Conservation (phyloP, 1,140 invertebrate genomes). For the Pantala flavescens region DNA sequence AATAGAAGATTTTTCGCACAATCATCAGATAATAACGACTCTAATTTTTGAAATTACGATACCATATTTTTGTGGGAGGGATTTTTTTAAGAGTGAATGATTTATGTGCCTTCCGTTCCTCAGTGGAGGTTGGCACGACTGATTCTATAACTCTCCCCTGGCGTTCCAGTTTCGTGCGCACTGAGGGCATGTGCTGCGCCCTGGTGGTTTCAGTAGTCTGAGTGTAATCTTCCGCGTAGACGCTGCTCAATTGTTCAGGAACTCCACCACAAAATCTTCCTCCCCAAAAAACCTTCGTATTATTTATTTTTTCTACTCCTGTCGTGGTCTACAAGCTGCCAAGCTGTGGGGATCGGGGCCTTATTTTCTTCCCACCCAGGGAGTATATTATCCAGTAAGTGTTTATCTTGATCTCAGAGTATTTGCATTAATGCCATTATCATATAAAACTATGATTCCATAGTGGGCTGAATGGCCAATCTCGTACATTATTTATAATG, state of each 20-base stretch:
- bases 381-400: constrained; percentile 89
- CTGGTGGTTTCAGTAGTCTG: neutral
- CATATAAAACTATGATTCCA: no score
- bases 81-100: neutral
- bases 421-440: no score
- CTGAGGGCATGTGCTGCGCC: neutral
- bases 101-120: neutral
- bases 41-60: no score
- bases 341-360: constrained; percentile 88
- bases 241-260: constrained; percentile 4
- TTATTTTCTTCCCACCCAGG: constrained; percentile 84
- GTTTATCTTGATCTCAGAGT: neutral
- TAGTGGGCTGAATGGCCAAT: no score
- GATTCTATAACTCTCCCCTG: neutral
- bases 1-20: no score
- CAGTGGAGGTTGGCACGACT: neutral
- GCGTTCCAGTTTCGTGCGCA: constrained; percentile 6
- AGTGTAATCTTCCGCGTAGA: neutral
- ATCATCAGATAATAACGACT: no score
- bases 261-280: neutral
- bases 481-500: no score
- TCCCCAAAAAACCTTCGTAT: neutral
- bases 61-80: no score
- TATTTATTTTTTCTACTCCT: neutral
- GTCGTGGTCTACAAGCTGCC: constrained; percentile 43